Base-by-base conservation (phyloP, 2,113 vertebrate species). In the Dipodomys ordii region DNA sequence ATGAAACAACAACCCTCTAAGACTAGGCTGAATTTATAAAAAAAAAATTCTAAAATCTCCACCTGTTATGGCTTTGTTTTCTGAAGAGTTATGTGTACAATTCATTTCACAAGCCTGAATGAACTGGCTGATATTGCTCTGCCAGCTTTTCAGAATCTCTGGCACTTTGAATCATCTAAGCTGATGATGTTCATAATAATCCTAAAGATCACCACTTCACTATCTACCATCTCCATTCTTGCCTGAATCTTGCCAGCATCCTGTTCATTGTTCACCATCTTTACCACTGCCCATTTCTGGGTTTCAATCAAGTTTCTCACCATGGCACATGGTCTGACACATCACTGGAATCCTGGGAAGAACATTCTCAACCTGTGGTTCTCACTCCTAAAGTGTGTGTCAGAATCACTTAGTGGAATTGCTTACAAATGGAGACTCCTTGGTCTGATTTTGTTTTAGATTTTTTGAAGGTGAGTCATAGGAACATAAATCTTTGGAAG, bases 381-480 rank as follows among this genome's bases (percentile, higher is more conserved):
- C 57, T 95, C 49, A 46, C 83, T 89, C 39, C 16, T 77, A 11
- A 30, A 20, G 8, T 84, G 12, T 82, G 35, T 23, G 2, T 84
- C 64, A 87, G 18, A 79, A 93, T 71, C 46, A 60, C 39, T 77
- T 82, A 87, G 35, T 15, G 23, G 27, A 83, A 72, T 7, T 49
- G 90, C 65, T 90, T 85, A 60, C 3, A 74, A 91, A 57, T 53
- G 23, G 73, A 86, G 7, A 84, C 27, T 73, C 60, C 10, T 77
- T 90, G 32, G 46, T 74, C 32, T 83, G 49, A 49, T 57, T 90
- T 94, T 73, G n/a, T 57, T 19, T 90, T 81, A 69, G 57, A 88
- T 32, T 77, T 44, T 77, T 57, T 90, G 25, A 32, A 78, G 20
- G 28, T 57, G 11, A 35, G 6, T 69, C 15, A 0, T 35, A 71